Evolutionary conservation across 1,140 invertebrate species (phyloP), one percentile per base, ranked within the genome.

Genomic region (Drosophila sp.): DNA sequence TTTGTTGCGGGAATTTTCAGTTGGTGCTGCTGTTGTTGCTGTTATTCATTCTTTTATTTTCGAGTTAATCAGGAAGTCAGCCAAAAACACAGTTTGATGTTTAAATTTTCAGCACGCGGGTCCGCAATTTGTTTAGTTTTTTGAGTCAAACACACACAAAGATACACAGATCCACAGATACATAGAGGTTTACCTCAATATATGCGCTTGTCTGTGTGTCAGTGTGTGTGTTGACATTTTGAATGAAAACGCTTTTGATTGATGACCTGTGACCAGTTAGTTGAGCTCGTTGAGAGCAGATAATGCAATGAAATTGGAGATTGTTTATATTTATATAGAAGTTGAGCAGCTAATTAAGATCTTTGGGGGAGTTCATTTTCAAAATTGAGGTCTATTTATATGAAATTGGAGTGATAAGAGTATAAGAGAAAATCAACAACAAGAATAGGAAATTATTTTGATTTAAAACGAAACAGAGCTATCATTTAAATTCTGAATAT

Each of bases 21-120:
- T 58, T 58, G 34, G 41, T 54, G 59, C 46, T 65, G 25, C 50
- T 54, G n/a, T 67, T 8, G 4, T 2, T 9, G 7, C 32, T 34
- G 7, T 9, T 53, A 11, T 71, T n/a, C n/a, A n/a, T n/a, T 63
- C 21, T 64, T 57, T 64, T 63, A 18, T 51, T 74, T 84, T 86
- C 82, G 62, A 80, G 74, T 87, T 86, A 86, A 86, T 86, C 81
- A 86, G 81, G 81, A 86, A 86, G 82, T 86, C 70, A 73, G 82
- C 54, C 67, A 56, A 36, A 67, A 64, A 50, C 48, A 70, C 61
- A 72, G 58, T 84, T 84, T 86, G 69, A 86, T 84, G 80, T 84
- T 86, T 80, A 75, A 84, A 84, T 78, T 83, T 76, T 80, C 70
- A 66, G 65, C 51, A 66, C 77, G 66, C 61, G 57, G 69, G 69